A percentile compares a stretch with the other conserved stretches of the same genome.
Conservation (phyloP, 2,888 invertebrate species). For the Melitaea athalia region DNA sequence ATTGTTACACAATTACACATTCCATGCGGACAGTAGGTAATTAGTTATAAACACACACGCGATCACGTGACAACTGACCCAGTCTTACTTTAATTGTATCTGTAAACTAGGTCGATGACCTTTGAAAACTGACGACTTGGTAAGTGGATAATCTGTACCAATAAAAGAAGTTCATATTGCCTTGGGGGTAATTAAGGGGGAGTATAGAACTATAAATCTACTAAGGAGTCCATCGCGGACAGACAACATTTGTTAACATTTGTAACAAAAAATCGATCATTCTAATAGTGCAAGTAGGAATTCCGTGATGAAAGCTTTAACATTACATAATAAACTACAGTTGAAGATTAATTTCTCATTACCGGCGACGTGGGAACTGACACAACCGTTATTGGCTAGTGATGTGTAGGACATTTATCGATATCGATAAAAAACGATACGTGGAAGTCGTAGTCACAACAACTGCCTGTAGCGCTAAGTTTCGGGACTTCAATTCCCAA, state of each 20-base stretch:
- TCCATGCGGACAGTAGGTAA: conserved; percentile 8
- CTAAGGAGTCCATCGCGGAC: too few species aligned
- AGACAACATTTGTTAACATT: too few species aligned
- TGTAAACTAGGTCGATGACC: background rate
- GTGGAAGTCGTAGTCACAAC: too few species aligned
- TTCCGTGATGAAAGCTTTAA: background rate
- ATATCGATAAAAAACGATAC: conserved; percentile 12
- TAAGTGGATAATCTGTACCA: too few species aligned
- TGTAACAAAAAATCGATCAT: too few species aligned
- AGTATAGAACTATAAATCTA: too few species aligned
- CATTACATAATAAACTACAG: background rate
- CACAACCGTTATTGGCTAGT: conserved; percentile 18
- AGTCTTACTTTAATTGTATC: conserved; percentile 2
- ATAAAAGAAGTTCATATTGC: too few species aligned
- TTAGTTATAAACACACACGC: conserved; percentile 23
- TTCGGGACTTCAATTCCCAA: too few species aligned
- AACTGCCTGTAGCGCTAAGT: too few species aligned
- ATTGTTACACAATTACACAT: conserved; percentile 6
- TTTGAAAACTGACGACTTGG: too few species aligned
- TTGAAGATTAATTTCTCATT: conserved; percentile 8
- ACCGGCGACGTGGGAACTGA: conserved; percentile 22
- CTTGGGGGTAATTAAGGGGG: too few species aligned
- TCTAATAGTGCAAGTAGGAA: background rate
- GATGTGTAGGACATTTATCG: background rate
- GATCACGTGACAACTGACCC: conserved; percentile 23